These are phyloP conservation scores for Oreochromis grahami DNA, from an alignment of 2,797 vertebrate species.

Conservation along the genomic window DNA sequence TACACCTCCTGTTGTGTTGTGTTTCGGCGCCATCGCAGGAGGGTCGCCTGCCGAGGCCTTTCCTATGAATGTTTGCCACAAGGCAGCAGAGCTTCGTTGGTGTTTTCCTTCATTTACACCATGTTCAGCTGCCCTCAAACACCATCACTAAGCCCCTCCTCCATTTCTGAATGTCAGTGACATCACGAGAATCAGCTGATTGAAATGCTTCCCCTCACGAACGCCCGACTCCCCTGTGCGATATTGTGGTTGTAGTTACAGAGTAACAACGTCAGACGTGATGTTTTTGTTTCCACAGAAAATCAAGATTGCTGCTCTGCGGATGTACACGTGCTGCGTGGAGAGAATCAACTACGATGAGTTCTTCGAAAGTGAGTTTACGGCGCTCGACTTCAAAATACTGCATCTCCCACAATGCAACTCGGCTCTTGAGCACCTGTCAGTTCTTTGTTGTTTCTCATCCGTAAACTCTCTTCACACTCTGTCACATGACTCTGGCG, in stretches of 20 bases:
- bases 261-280: not conserved
- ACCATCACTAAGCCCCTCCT: not conserved
- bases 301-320: slow-evolving; percentile 94
- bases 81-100: not conserved
- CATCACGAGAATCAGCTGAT: not conserved
- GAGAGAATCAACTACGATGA: slow-evolving; percentile 95
- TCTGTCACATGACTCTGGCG: not conserved
- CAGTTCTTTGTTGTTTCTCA: not conserved
- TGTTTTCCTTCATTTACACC: not conserved
- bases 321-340: slow-evolving; percentile 98
- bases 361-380: slow-evolving; percentile 89
- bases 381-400: not conserved
- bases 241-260: not conserved
- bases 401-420: not conserved
- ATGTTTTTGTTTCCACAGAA: slow-evolving; percentile 75
- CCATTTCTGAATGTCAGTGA: not conserved
- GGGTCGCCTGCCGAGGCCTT: fast-evolving
- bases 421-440: not conserved
- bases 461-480: not conserved
- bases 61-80: not conserved
- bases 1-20: not conserved
- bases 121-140: not conserved
- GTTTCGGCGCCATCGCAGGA: fast-evolving
- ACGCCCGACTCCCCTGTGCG: not conserved
- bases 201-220: not conserved